Evolutionary conservation across 2,797 vertebrate genomes (phyloP), one percentile per base, ranked within the genome.

Genomic region (Anguilla obscura): DNA sequence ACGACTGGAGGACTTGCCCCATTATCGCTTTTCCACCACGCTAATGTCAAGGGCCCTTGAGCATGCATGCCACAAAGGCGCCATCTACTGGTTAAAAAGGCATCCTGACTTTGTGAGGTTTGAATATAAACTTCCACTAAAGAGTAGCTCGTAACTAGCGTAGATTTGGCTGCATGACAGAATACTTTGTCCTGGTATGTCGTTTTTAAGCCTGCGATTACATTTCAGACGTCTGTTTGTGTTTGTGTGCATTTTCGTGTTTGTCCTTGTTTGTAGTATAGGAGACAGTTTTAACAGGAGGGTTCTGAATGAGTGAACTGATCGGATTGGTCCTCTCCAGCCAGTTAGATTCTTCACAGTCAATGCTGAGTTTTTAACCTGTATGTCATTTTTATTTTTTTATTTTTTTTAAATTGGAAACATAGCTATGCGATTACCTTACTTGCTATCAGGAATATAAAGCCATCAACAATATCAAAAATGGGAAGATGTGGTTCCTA

Each of bases 361-460:
- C 48, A 76, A 30, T 87, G 82, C 84, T 87, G 71, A 48, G 33
- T 66, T 71, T 84, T 54, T 54, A 74, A 40, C 52, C 63, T 84
- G 10, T 74, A 27, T 84, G 85, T 85, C 18, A 54, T 56, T 90
- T 54, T 54, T 14, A 9, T 10, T 86, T 74, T 88, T 91, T 69
- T 88, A 76, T 33, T 87, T 87, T 54, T 87, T 82, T 87, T 87
- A 40, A 80, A 83, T 74, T 7, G 1, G 86, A 52, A 82, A 85
- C 86, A 76, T 88, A 71, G 69, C 69, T 71, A 85, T 93, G 63
- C 90, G 86, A 90, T 85, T 18, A 89, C 79, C 69, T 84, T 69
- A 92, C 91, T 18, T 48, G 56, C 56, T 90, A 88, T 92, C 56
- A 66, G 94, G 93, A 95, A 94, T 93, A 94, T 93, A 94, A 95